phyloP scores from a whole-genome alignment of 1,140 invertebrate genomes.

The Homarus americanus region DNA sequence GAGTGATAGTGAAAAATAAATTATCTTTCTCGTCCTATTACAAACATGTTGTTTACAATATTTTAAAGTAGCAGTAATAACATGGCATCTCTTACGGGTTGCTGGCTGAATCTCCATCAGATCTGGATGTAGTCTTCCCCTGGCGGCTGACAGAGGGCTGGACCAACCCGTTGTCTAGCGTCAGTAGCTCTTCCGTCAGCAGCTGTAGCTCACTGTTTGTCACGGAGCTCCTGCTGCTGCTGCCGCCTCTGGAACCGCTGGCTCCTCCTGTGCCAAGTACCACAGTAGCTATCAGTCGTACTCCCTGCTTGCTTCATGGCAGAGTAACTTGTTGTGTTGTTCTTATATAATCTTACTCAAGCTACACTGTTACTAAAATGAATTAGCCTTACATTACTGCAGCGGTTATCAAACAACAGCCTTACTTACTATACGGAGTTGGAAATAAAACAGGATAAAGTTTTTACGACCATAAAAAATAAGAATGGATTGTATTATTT shows the following conservation, averaged over 20 bases:
- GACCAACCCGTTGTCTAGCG: conserved; percentile 20
- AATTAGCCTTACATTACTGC: no score
- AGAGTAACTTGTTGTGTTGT: no score
- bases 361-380: no score
- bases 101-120: conserved; percentile 14
- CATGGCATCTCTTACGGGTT: conserved; percentile 26
- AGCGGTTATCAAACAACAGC: no score
- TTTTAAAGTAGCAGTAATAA: neutral
- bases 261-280: conserved; percentile 5
- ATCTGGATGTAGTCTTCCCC: conserved; percentile 46
- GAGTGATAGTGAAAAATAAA: neutral
- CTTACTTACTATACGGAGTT: no score
- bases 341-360: no score
- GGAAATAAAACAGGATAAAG: no score
- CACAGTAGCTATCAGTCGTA: neutral
- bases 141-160: conserved; percentile 36
- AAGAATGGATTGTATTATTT: no score
- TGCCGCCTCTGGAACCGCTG: neutral
- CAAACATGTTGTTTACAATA: neutral
- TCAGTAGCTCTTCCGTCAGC: conserved; percentile 49
- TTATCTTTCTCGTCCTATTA: neutral
- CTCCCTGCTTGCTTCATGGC: no score
- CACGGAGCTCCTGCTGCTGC: neutral
- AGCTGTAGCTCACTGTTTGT: conserved; percentile 24
- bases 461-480: no score